A percentile compares a stretch with the other conserved stretches of the same genome.
These are phyloP conservation scores for Caenorhabditis imperialis DNA, from an alignment of 2,888 invertebrate species.

Conservation along the genomic window DNA sequence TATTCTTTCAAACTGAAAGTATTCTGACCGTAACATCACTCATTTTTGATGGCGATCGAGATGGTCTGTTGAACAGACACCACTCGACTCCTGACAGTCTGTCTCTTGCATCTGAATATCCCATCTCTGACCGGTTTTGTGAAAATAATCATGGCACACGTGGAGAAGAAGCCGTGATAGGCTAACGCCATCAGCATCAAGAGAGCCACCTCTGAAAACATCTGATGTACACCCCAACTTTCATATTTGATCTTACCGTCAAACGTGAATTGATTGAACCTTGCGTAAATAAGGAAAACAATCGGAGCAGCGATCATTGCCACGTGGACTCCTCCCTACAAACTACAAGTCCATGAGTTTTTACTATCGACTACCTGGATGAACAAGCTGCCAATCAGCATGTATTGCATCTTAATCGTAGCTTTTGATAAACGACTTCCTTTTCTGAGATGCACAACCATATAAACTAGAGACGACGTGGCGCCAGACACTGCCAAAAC, in stretches of 20 bases:
- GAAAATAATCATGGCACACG: slow-evolving; percentile 6
- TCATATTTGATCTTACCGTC: not conserved
- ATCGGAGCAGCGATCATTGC: not conserved
- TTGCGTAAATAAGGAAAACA: not conserved
- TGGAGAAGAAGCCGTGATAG: slow-evolving; percentile 13
- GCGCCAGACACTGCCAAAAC: not conserved
- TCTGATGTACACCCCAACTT: not conserved
- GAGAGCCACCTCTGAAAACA: not conserved
- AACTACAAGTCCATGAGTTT: too few relatives aligned
- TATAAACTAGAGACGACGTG: not conserved
- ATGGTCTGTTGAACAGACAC: not conserved
- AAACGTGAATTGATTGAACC: not conserved
- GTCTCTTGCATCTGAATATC: not conserved
- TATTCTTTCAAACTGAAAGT: too few relatives aligned
- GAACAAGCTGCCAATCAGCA: not conserved
- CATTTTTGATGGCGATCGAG: too few relatives aligned
- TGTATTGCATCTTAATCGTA: not conserved
- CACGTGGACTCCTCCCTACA: slow-evolving; percentile 3
- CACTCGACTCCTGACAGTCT: too few relatives aligned
- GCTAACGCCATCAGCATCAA: not conserved
- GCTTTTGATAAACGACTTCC: not conserved
- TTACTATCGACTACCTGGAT: too few relatives aligned
- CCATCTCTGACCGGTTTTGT: slow-evolving; percentile 4
- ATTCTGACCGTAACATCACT: too few relatives aligned
- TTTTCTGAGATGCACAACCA: not conserved